Conservation (phyloP, 2,888 invertebrate genomes). For the Heliconius cydno region DNA sequence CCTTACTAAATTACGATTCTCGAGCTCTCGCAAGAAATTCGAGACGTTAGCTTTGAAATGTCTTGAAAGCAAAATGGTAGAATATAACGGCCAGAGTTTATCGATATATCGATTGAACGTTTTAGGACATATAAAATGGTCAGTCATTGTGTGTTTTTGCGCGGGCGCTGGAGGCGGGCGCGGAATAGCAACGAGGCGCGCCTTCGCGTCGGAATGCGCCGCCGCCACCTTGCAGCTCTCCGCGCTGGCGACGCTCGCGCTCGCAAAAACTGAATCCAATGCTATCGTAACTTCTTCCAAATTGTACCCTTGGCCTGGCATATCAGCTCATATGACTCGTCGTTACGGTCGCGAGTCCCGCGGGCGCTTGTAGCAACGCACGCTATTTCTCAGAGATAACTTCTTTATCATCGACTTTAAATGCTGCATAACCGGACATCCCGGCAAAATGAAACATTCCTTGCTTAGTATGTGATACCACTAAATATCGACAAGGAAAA, state of each 20-base stretch:
- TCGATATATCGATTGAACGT: constrained; percentile 76
- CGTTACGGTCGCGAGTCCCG: neutral
- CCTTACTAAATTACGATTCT: constrained; percentile 18
- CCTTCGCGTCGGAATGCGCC: constrained; percentile 57
- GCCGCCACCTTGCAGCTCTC: constrained; percentile 36
- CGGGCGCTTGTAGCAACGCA: too few species aligned
- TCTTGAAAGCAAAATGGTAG: constrained; percentile 62
- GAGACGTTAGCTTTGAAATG: constrained; percentile 57
- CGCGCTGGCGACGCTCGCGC: constrained; percentile 38
- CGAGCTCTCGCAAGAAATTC: constrained; percentile 38
- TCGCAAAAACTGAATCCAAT: constrained; percentile 21
- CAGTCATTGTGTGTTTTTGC: constrained; percentile 78
- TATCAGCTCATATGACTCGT: neutral
- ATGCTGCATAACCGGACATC: neutral
- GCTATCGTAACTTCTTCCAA: constrained; percentile 14
- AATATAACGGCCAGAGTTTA: constrained; percentile 63
- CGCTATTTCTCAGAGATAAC: constrained; percentile 2
- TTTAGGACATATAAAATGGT: constrained; percentile 78
- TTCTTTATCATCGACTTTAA: constrained; percentile 25
- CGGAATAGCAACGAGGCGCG: constrained; percentile 75
- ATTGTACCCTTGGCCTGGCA: neutral
- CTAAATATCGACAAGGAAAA: neutral
- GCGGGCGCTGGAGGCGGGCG: constrained; percentile 67
- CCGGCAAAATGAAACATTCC: neutral
- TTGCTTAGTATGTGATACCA: neutral